Evolutionary conservation across 2,888 invertebrate species (phyloP), one percentile per base, ranked within the genome.

Genomic region (Autographa pulchrina): DNA sequence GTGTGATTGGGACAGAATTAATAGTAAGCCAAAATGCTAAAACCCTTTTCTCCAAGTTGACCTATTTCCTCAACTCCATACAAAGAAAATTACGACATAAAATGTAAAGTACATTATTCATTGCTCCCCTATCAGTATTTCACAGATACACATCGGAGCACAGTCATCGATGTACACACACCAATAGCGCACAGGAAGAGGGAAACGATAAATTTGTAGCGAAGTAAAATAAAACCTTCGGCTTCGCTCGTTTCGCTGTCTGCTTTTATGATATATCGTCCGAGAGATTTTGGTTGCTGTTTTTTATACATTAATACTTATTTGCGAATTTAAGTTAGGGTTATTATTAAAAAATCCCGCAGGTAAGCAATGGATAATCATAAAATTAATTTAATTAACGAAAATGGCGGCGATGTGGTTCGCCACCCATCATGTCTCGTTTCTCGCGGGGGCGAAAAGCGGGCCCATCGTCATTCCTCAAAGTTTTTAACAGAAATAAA

Each of bases 141-240:
- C 68, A 81, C 32, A 78, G 79, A 77, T 80, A 89, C 83, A 86
- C 85, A 90, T 86, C 85, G 83, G 67, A 74, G 77, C 79, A 85
- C 74, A 83, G 77, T 73, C 81, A 85, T 82, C 85, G 84, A 83
- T 83, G 81, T 85, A 84, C 63, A 72, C 75, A 79, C 85, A 84
- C 86, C 84, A 80, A 82, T 83, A 79, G 77, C 82, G 78, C 70
- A 79, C 86, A 86, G 92, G 92, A 92, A 89, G 88, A 85, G 87
- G 89, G 87, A 86, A 90, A 80, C 90, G 88, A 92, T 92, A 92
- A 92, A 92, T 92, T 89, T 78, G 81, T 82, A 83, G 84, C 85
- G 86, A 91, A 92, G 92, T 92, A 92, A 92, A 92, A 92, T 92
- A 92, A 92, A 92, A 92, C 92, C 89, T 90, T 89, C 87, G 83